These are phyloP conservation scores for Polypedilum vanderplanki DNA, from an alignment of 1,140 invertebrate genomes.

Conservation along the genomic window DNA sequence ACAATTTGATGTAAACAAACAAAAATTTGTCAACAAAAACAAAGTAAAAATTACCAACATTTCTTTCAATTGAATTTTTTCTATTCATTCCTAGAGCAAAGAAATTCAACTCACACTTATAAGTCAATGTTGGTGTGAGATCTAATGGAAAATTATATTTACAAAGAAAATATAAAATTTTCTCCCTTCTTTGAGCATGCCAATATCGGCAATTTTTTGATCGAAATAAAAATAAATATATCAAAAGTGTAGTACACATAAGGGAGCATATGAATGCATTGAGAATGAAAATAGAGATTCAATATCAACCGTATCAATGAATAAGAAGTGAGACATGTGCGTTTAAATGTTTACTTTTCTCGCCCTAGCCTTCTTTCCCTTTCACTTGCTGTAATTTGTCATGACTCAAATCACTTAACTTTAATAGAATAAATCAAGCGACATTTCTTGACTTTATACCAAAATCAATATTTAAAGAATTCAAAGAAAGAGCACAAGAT, in stretches of 20 bases:
- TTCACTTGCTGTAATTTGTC: conserved; percentile 7
- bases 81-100: neutral
- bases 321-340: neutral
- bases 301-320: conserved; percentile 8
- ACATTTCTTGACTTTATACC: conserved; percentile 12
- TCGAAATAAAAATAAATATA: neutral
- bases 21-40: too few species aligned
- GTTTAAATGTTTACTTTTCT: neutral
- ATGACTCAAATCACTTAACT: conserved; percentile 24
- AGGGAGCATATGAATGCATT: conserved; percentile 4
- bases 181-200: neutral
- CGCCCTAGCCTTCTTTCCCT: neutral
- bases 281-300: neutral
- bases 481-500: neutral
- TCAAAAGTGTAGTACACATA: neutral
- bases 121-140: too few species aligned
- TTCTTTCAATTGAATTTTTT: too few species aligned
- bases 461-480: neutral
- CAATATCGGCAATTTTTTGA: neutral
- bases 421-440: conserved; percentile 24
- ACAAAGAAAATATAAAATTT: conserved; percentile 19
- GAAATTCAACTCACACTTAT: neutral
- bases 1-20: too few species aligned
- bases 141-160: conserved; percentile 8
- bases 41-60: too few species aligned